These are phyloP conservation scores for Xenopus tropicalis DNA, from an alignment of 2,113 vertebrate species.

Conservation along the genomic window DNA sequence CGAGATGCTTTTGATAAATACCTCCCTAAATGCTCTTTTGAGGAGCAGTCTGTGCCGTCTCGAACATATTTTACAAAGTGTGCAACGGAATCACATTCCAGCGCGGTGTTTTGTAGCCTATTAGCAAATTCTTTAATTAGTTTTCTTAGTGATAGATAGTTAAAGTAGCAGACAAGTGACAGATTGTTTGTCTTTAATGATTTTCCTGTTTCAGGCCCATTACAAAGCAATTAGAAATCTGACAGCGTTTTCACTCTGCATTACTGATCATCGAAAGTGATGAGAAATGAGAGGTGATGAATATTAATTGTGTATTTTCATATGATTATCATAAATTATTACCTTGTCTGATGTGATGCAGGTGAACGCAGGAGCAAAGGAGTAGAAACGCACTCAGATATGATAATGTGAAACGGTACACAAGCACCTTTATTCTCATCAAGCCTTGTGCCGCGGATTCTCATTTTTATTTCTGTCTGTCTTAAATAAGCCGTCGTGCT, in stretches of 20 bases:
- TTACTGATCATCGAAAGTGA: slow-evolving; percentile 83
- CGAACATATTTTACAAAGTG: slow-evolving; percentile 67
- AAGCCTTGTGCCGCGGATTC: slow-evolving; percentile 16
- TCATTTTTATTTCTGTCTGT: slow-evolving; percentile 39
- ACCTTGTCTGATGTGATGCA: slow-evolving; percentile 71
- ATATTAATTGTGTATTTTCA: slow-evolving; percentile 85
- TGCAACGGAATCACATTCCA: slow-evolving; percentile 60
- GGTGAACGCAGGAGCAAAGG: slow-evolving; percentile 62
- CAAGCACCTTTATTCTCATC: slow-evolving; percentile 50
- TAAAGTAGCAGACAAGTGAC: slow-evolving; percentile 87
- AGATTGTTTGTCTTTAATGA: slow-evolving; percentile 86
- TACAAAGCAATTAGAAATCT: slow-evolving; percentile 87
- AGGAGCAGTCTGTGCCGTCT: slow-evolving; percentile 66
- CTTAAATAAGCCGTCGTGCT: slow-evolving; percentile 42
- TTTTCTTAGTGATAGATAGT: slow-evolving; percentile 80
- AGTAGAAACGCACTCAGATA: slow-evolving; percentile 64
- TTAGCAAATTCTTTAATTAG: slow-evolving; percentile 87
- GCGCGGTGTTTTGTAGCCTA: slow-evolving; percentile 75
- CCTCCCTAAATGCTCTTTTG: slow-evolving; percentile 46
- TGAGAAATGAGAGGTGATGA: slow-evolving; percentile 80
- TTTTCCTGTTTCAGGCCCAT: slow-evolving; percentile 82
- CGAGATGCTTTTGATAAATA: slow-evolving; percentile 50
- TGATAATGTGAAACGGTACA: slow-evolving; percentile 64
- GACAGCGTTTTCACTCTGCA: slow-evolving; percentile 82
- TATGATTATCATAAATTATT: slow-evolving; percentile 87